Conservation (phyloP, 2,888 invertebrate genomes). For the Caenorhabditis panamensis region DNA sequence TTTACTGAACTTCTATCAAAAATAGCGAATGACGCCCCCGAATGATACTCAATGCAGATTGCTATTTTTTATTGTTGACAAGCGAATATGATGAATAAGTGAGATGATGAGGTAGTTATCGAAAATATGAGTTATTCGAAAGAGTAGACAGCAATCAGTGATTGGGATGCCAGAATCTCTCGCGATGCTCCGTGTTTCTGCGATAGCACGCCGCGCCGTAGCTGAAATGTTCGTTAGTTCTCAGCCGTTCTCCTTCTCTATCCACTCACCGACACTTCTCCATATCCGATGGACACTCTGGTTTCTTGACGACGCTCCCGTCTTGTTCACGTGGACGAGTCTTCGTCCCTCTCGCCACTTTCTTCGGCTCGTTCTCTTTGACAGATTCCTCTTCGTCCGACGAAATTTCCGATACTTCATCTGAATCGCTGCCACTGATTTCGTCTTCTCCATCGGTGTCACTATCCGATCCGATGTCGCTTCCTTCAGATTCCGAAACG, state of each 20-base stretch:
- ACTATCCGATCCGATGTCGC: conserved; percentile 27
- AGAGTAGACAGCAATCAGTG: too few relatives aligned
- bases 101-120: too few relatives aligned
- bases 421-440: conserved; percentile 50
- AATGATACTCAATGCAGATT: too few relatives aligned
- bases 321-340: conserved; percentile 48
- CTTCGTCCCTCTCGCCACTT: conserved; percentile 69
- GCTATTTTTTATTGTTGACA: too few relatives aligned
- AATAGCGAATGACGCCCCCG: too few relatives aligned
- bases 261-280: conserved; percentile 54
- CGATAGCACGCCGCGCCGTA: conserved; percentile 82
- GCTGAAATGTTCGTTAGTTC: conserved; percentile 74
- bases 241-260: neutral
- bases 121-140: too few relatives aligned
- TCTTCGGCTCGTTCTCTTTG: conserved; percentile 81
- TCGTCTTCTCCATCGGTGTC: conserved; percentile 37
- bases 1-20: too few relatives aligned
- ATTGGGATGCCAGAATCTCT: conserved; percentile 79
- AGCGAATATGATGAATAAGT: too few relatives aligned
- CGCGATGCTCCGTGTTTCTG: conserved; percentile 80
- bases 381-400: conserved; percentile 74
- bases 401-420: conserved; percentile 51
- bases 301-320: conserved; percentile 33
- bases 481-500: conserved; percentile 48
- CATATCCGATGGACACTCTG: conserved; percentile 52